Base-by-base conservation (phyloP, 2,888 invertebrate species). In the Mythimna albipuncta region DNA sequence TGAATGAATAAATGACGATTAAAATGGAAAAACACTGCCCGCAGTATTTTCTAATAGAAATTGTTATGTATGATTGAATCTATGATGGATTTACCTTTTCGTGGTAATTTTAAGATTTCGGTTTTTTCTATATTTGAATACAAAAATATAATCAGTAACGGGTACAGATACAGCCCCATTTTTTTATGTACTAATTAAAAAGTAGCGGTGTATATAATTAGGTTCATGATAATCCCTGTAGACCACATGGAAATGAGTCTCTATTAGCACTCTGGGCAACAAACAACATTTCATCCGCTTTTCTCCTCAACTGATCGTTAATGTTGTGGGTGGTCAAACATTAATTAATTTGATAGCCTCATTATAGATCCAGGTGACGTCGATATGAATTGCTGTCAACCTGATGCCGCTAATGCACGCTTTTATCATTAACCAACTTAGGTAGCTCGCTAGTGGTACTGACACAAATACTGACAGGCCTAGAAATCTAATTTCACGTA, bases 381-480 rank as follows among this genome's bases (percentile, higher is more conserved):
- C 66, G 66, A 59, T 58, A 55, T 2, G 62, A 75, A 35, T 59
- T 32, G 38, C 69, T n/a, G 55, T 44, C 44, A 69, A 80, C 44
- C 67, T 57, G 44, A 11, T 64, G 57, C 72, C 63, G 64, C 69
- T 71, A 69, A 73, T 55, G 69, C 63, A 69, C 57, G 26, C 55
- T 62, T 55, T 64, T 47, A 69, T 63, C 65, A 80, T 80, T 69
- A 64, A 75, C 65, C 69, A 61, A 68, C 67, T 47, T 64, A 35
- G 35, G 32, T 21, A 13, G 61, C 61, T 41, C 44, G 38, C 32
- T 32, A 38, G 35, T 59, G 38, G 5, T 63, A 16, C 61, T 54
- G 54, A 55, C 74, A 73, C 32, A 64, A 64, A 67, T 67, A 50
- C 35, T 58, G 66, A n/a, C 13, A 21, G n/a, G 38, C 47, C 79